Base-by-base conservation (phyloP, 1,140 invertebrate species). In the Drosophila athabasca region DNA sequence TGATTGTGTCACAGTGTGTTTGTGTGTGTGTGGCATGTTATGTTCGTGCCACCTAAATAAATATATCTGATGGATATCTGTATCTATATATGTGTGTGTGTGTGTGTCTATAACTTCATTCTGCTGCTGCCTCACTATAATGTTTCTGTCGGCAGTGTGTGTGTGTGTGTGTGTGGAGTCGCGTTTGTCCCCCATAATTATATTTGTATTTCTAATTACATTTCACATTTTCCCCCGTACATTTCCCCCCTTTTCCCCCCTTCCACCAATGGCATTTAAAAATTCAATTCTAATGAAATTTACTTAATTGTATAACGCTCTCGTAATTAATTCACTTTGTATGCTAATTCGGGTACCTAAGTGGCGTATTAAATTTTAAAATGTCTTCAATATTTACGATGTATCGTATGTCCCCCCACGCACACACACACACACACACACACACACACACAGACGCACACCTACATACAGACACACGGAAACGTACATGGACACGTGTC, bases 291-390 rank as follows among this genome's bases (percentile, higher is more conserved):
- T 83, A 88, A 88, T 87, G 84, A 87, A 87, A 87, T 87, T 87
- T 83, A 87, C 82, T 87, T 87, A 87, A 87, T 87, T 87, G 82
- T 87, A 87, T 87, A 87, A 87, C 81, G 64, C 82, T 83, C 82
- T 83, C 75, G 82, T 87, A 87, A 87, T 87, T 87, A 87, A 87
- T 87, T 87, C 82, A 87, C 83, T 87, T 87, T 87, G 82, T 87
- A 87, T 88, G 82, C 82, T 87, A 87, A 87, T 87, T 87, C 79
- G 35, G 35, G 83, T 83, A 83, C 79, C 83, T 87, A 87, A 87
- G 82, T 87, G 82, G 75, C 83, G 75, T 88, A 87, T 87, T 87
- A 87, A 88, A 87, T 65, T 87, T 87, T 87, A 87, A 87, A 87
- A 88, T 87, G 83, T 87, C 82, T 87, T 88, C 83, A 85, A 85